phyloP scores from a whole-genome alignment of 2,113 vertebrate species.

The Todiramphus chloris region DNA sequence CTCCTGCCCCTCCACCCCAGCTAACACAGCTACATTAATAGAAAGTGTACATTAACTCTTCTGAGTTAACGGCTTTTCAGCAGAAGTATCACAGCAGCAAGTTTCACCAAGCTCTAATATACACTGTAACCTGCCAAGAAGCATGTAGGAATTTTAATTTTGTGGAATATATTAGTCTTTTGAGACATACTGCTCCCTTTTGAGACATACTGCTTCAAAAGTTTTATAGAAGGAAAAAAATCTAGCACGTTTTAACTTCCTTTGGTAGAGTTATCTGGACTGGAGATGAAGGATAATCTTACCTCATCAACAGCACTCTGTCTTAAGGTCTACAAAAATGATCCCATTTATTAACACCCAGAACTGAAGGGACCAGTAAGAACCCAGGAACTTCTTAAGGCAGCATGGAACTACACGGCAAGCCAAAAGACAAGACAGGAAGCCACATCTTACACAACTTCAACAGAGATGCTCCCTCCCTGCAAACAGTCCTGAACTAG shows the following conservation, averaged over 20 bases:
- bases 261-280: neutral
- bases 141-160: neutral
- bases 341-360: neutral
- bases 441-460: rapidly evolving
- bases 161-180: neutral
- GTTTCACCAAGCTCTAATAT: neutral
- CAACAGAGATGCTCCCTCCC: neutral
- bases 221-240: neutral
- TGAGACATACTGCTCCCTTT: rapidly evolving
- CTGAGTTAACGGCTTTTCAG: neutral
- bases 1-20: too few relatives aligned
- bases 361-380: neutral
- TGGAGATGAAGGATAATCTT: neutral
- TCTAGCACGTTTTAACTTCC: neutral
- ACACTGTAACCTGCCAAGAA: neutral
- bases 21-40: neutral
- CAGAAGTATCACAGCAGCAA: neutral
- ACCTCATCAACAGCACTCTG: neutral
- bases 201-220: neutral
- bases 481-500: neutral
- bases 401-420: neutral
- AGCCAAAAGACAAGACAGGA: neutral
- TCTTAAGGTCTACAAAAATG: neutral
- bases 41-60: neutral
- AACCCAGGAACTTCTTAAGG: neutral